These are phyloP conservation scores for Drosophila subobscura DNA, from an alignment of 1,140 invertebrate species.

Conservation along the genomic window DNA sequence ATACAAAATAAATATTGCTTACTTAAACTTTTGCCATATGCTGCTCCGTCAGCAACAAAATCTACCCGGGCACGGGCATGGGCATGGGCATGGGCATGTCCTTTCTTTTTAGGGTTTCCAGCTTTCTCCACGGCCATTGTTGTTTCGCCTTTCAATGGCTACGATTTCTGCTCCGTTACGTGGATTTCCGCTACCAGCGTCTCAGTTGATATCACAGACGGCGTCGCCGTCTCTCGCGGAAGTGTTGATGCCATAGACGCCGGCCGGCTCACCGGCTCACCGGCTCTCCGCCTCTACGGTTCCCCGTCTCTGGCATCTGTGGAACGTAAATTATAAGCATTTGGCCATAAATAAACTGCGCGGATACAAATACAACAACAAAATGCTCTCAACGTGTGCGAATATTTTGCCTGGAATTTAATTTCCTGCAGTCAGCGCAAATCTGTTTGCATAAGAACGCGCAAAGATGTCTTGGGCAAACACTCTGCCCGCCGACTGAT, in stretches of 20 bases:
- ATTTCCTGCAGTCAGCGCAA: constrained; percentile 60
- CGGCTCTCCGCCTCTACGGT: neutral
- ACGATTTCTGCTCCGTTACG: constrained; percentile 58
- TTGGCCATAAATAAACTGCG: constrained; percentile 43
- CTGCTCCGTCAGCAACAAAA: constrained; percentile 72
- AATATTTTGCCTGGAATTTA: constrained; percentile 25
- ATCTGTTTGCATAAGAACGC: constrained; percentile 54
- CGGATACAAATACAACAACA: constrained; percentile 17
- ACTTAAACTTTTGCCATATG: constrained; percentile 79
- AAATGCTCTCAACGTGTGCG: constrained; percentile 16
- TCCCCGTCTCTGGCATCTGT: constrained; percentile 1
- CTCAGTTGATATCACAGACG: constrained; percentile 68
- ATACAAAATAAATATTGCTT: constrained; percentile 76
- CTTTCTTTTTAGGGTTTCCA: constrained; percentile 44
- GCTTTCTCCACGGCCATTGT: constrained; percentile 13
- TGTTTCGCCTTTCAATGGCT: constrained; percentile 27
- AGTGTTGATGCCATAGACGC: constrained; percentile 67
- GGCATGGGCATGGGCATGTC: constrained; percentile 66
- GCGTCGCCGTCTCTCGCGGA: constrained; percentile 52
- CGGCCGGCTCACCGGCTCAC: constrained; percentile 33
- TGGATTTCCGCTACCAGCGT: constrained; percentile 68
- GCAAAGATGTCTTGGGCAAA: constrained; percentile 46
- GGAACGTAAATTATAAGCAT: constrained; percentile 59
- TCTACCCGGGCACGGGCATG: constrained; percentile 59
- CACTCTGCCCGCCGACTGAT: constrained; percentile 27